Evolutionary conservation across 1,140 invertebrate species (phyloP).

Genomic region (Frieseomelitta varia): DNA sequence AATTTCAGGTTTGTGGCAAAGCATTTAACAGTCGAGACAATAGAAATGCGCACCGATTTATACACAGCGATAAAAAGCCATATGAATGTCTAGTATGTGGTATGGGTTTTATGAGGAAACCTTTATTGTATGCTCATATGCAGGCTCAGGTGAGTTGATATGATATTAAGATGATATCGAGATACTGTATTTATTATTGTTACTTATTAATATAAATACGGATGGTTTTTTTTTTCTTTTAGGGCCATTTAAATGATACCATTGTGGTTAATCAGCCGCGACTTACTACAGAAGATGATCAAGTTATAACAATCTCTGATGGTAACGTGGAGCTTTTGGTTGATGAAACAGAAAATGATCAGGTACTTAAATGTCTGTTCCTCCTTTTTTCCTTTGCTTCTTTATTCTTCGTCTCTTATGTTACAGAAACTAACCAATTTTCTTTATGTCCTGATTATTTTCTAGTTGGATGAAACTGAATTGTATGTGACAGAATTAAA

Average conservation of each 20-base stretch:
- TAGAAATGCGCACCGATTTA: slow-evolving; percentile 91
- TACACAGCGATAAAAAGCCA: slow-evolving; percentile 93
- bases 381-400: too few relatives aligned
- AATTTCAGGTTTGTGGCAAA: slow-evolving; percentile 90
- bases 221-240: slow-evolving; percentile 35
- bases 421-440: neutral
- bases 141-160: slow-evolving; percentile 80
- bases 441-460: slow-evolving; percentile 7
- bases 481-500: slow-evolving; percentile 84
- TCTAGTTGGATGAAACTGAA: slow-evolving; percentile 79
- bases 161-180: slow-evolving; percentile 5
- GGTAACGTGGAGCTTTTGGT: slow-evolving; percentile 78
- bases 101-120: slow-evolving; percentile 92
- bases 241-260: slow-evolving; percentile 88
- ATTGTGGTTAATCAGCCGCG: slow-evolving; percentile 91
- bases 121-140: slow-evolving; percentile 90
- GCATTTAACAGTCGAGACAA: slow-evolving; percentile 92
- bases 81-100: slow-evolving; percentile 92
- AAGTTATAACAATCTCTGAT: slow-evolving; percentile 79
- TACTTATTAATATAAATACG: neutral
- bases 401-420: neutral
- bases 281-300: slow-evolving; percentile 84
- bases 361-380: slow-evolving; percentile 64
- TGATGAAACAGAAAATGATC: slow-evolving; percentile 70
- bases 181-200: neutral